phyloP scores from a whole-genome alignment of 2,888 invertebrate genomes.

The Volucella zonaria region DNA sequence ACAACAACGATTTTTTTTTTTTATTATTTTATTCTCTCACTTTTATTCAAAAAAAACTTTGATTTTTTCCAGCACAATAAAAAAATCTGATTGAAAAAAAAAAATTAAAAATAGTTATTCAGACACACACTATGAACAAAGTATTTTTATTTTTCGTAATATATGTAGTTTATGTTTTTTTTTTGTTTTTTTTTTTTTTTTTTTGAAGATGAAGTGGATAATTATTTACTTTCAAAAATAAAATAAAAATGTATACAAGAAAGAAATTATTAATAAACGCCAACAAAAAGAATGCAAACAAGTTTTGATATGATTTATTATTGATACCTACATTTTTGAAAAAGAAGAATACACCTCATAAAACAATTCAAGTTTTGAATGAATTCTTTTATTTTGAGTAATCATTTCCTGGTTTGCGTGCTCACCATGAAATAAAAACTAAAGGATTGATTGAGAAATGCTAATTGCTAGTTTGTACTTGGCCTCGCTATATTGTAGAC shows the following conservation, averaged over 20 bases:
- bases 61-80: conserved; percentile 52
- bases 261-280: conserved; percentile 43
- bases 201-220: conserved; percentile 30
- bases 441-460: too few species aligned
- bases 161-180: conserved; percentile 15
- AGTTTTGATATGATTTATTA: conserved; percentile 9
- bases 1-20: conserved; percentile 56
- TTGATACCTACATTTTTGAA: background rate
- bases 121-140: conserved; percentile 39
- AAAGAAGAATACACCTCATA: background rate
- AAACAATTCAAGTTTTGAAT: background rate
- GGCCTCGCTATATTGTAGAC: too few species aligned
- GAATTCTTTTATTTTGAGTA: background rate
- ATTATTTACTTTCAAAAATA: conserved; percentile 40
- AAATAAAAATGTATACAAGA: conserved; percentile 18
- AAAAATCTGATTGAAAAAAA: conserved; percentile 57
- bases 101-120: conserved; percentile 39
- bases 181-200: conserved; percentile 9
- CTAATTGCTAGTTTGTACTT: too few species aligned
- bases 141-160: conserved; percentile 17
- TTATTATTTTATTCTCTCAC: conserved; percentile 44
- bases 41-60: conserved; percentile 40
- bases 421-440: too few species aligned
- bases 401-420: too few species aligned
- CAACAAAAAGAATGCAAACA: conserved; percentile 32